Evolutionary conservation across 35 echinoderm and acorn worm genomes (phyloP).

Genomic region (Ophioderma brevispina): DNA sequence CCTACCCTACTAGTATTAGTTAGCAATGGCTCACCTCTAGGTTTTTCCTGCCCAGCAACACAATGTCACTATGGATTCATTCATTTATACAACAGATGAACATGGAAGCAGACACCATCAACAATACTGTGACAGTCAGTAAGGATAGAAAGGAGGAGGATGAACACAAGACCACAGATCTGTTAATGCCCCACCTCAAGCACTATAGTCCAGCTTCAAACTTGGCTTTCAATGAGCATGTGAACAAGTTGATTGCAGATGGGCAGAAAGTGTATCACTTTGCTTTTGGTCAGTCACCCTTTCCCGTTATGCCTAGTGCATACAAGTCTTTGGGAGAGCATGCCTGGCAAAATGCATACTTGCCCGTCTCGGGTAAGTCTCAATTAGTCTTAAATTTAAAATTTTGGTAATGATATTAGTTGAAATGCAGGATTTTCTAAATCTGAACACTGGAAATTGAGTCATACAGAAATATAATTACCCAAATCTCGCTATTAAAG

Average conservation of each 20-base stretch:
- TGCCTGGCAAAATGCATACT: slow-evolving; percentile 80
- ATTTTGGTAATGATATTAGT: too few relatives aligned
- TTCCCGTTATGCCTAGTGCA: slow-evolving; percentile 72
- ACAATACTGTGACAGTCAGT: neutral
- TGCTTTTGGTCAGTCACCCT: slow-evolving; percentile 96
- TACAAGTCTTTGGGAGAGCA: slow-evolving; percentile 52
- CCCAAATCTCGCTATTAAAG: too few relatives aligned
- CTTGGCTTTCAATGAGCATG: slow-evolving; percentile 81
- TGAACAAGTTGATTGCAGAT: slow-evolving; percentile 64
- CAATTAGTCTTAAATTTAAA: too few relatives aligned
- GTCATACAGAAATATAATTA: too few relatives aligned
- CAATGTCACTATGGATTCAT: neutral
- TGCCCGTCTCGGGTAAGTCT: slow-evolving; percentile 80
- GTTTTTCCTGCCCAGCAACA: too few relatives aligned
- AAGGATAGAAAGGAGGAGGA: neutral
- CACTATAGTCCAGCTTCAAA: slow-evolving; percentile 69
- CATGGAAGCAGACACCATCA: neutral
- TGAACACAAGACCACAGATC: neutral
- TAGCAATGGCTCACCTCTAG: too few relatives aligned
- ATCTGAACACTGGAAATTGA: too few relatives aligned
- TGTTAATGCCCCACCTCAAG: slow-evolving; percentile 44
- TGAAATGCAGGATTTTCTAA: too few relatives aligned
- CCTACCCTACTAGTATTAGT: too few relatives aligned
- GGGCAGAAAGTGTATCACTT: slow-evolving; percentile 84
- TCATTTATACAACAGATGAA: neutral